Base-by-base conservation (phyloP, 2,888 invertebrate genomes). In the Volucella zonaria region DNA sequence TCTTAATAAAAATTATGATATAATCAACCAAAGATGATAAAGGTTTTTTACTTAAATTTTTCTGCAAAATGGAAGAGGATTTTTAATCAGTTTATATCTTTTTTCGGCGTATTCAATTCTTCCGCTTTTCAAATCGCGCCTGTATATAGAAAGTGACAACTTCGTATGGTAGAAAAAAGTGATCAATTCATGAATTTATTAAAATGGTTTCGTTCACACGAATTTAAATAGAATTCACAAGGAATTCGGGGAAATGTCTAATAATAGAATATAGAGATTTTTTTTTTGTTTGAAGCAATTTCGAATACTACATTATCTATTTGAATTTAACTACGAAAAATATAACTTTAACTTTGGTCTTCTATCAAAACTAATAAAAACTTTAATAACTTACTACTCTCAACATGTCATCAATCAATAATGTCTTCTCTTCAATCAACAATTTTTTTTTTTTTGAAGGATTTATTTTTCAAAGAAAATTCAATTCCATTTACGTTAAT, bases 1-100 rank as follows among this genome's bases (percentile, higher is more conserved):
- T 87, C 89, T 89, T 90, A 89, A 91, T 90, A 90, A 91, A 89
- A 90, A 89, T 89, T 91, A 91, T 90, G 91, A 88, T 87, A 88
- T 89, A 88, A 89, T 88, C 89, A 89, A 88, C 88, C 87, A 88
- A 88, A 87, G 87, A 73, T 82, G 76, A 71, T 51, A 43, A 86
- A 70, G 62, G 47, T 73, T 59, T 82, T 82, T 68, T 64, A 54
- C 64, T 67, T 76, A 49, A 56, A 11, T 54, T 11, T 56, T 62
- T 73, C 12, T 47, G 56, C 10, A 42, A 43, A 45, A 68, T 70
- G 58, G 59, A 68, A 45, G 11, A 52, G 54, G 42, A 40, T 38
- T 76, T 31, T 31, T 31, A 31, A 31, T 31, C 4, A 31, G 6
- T 31, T 31, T 6, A 1, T 12, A 67, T n/a, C 12, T 76, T n/a